Base-by-base conservation (phyloP, 2,113 vertebrate species). In the Pipa parva region DNA sequence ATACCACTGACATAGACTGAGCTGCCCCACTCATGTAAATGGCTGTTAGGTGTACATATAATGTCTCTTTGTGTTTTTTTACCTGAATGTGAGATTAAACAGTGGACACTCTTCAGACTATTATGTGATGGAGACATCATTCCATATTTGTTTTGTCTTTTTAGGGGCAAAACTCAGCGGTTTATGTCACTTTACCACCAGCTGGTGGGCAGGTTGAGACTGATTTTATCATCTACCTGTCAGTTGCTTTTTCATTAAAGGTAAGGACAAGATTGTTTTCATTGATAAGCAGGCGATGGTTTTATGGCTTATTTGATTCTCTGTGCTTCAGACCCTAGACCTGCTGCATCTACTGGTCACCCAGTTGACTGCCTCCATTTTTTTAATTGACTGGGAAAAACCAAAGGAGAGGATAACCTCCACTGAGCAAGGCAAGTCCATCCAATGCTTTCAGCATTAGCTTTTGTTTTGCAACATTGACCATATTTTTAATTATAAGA, bases 111-210 rank as follows among this genome's bases (percentile, higher is more conserved):
- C n/a, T n/a, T n/a, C n/a, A n/a, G n/a, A n/a, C n/a, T n/a, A n/a
- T n/a, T n/a, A n/a, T n/a, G n/a, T n/a, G n/a, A n/a, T n/a, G n/a
- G n/a, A n/a, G n/a, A n/a, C n/a, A 39, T 12, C 5, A 39, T 12
- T 3, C 12, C 36, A 13, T 9, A 39, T 39, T 12, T 42, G 17
- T 18, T 42, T 13, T 5, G n/a, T 15, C 15, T 59, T 68, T 66
- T 1, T 33, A 79, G 74, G 71, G 77, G 59, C 78, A 75, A 51
- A 71, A 73, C n/a, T 71, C 73, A 4, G 33, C 42, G 27, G 42
- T 64, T 18, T 8, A 67, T 25, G 69, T 79, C 72, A 75, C 82
- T 33, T 80, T 87, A 72, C 87, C 86, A 57, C 75, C 87, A 75
- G n/a, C 54, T 72, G 85, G 45, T 25, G 61, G 73, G n/a, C 67